phyloP scores from a whole-genome alignment of 1,140 invertebrate genomes.

The Hyphantria cunea region DNA sequence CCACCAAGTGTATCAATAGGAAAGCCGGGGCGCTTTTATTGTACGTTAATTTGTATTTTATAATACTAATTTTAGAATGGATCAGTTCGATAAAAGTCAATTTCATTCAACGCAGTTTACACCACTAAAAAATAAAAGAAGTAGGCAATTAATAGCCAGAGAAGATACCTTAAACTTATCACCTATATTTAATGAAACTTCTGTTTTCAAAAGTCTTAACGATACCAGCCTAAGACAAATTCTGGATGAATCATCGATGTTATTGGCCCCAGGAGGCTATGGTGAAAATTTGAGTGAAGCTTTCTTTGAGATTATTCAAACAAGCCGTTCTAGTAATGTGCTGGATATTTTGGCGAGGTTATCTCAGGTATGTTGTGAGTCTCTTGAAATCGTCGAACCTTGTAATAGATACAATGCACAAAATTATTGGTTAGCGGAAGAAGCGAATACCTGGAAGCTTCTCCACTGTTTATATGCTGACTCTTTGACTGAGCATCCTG shows the following conservation, averaged over 20 bases:
- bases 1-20: no score
- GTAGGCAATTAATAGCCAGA: slow-evolving; percentile 54
- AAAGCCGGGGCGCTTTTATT: slow-evolving; percentile 7
- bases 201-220: slow-evolving; percentile 71
- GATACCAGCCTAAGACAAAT: slow-evolving; percentile 74
- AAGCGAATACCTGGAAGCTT: slow-evolving; percentile 94
- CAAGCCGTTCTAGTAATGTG: slow-evolving; percentile 65
- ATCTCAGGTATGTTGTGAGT: slow-evolving; percentile 74
- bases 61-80: slow-evolving; percentile 13
- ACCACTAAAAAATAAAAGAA: slow-evolving; percentile 57
- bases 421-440: slow-evolving; percentile 87
- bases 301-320: slow-evolving; percentile 76
- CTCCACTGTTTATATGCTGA: slow-evolving; percentile 91
- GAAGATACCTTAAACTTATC: slow-evolving; percentile 72
- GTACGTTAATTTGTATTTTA: neutral
- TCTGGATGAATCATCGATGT: slow-evolving; percentile 69
- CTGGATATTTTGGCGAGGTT: slow-evolving; percentile 74
- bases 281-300: slow-evolving; percentile 65
- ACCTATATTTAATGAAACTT: slow-evolving; percentile 71
- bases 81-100: slow-evolving; percentile 56
- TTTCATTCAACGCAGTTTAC: slow-evolving; percentile 65
- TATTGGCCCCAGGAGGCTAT: slow-evolving; percentile 56
- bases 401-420: slow-evolving; percentile 82
- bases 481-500: slow-evolving; percentile 82
- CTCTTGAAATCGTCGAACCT: slow-evolving; percentile 70